phyloP scores from a whole-genome alignment of 1,140 invertebrate genomes.

The Trichogramma pretiosum region DNA sequence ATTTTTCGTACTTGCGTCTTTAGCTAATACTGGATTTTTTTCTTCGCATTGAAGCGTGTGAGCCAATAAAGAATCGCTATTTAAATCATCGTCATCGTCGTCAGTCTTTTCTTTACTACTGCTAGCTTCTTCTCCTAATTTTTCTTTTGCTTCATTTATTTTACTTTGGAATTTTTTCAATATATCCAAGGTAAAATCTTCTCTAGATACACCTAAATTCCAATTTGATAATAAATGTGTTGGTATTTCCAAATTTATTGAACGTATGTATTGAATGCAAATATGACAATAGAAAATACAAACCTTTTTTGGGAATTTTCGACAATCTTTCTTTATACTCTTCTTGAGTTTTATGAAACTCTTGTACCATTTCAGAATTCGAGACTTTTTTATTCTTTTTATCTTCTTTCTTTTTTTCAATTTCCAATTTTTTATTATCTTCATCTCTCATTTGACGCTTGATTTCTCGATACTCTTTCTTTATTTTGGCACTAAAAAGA shows the following conservation, averaged over 20 bases:
- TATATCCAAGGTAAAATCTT: conserved; percentile 66
- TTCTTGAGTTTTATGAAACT: conserved; percentile 66
- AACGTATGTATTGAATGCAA: background rate
- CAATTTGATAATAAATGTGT: background rate
- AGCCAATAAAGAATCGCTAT: conserved; percentile 62
- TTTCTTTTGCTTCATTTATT: conserved; percentile 59
- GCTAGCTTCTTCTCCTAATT: conserved; percentile 25
- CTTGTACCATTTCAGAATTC: conserved; percentile 58
- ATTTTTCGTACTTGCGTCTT: conserved; percentile 88
- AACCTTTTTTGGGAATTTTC: conserved; percentile 60
- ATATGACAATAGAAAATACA: conserved; percentile 1
- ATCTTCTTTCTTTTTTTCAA: conserved; percentile 41
- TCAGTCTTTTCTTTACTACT: conserved; percentile 30
- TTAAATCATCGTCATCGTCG: conserved; percentile 39
- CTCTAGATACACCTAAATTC: conserved; percentile 39
- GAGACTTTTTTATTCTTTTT: conserved; percentile 36
- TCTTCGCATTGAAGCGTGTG: conserved; percentile 76
- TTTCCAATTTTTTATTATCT: conserved; percentile 51
- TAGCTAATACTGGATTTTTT: conserved; percentile 68
- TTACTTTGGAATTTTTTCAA: conserved; percentile 78
- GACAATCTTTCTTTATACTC: conserved; percentile 66
- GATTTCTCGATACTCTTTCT: conserved; percentile 64
- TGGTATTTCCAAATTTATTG: background rate
- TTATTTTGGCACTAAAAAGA: conserved; percentile 61
- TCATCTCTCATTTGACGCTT: conserved; percentile 60